These are phyloP conservation scores for Malurus alboscapulatus DNA, from an alignment of 2,113 vertebrate genomes.

Conservation along the genomic window DNA sequence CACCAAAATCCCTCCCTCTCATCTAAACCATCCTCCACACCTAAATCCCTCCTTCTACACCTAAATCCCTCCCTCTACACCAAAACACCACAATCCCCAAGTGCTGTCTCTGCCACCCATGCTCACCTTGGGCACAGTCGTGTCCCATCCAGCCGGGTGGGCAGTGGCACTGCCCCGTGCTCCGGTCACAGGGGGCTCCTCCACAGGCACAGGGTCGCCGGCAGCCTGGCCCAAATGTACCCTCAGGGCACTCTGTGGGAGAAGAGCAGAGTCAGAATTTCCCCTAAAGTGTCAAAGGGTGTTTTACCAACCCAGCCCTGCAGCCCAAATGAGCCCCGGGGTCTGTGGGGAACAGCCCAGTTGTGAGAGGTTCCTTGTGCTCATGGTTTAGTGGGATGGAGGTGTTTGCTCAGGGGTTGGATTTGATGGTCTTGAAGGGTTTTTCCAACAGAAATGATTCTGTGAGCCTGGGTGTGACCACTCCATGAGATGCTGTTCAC, in stretches of 20 bases:
- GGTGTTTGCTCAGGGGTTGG: background rate
- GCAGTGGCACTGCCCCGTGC: conserved; percentile 82
- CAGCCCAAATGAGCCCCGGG: background rate
- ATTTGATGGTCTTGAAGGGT: background rate
- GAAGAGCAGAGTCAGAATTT: background rate
- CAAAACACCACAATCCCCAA: rapidly evolving
- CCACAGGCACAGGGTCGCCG: conserved; percentile 78
- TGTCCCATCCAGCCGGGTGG: conserved; percentile 76
- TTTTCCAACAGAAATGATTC: background rate
- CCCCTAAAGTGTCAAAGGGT: rapidly evolving
- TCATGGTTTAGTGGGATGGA: rapidly evolving
- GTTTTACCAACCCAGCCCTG: rapidly evolving
- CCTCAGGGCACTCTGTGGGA: conserved; percentile 78
- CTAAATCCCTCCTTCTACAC: background rate
- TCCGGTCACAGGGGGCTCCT: conserved; percentile 77
- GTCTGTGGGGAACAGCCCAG: background rate
- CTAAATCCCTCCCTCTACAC: background rate
- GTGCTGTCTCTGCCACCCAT: rapidly evolving
- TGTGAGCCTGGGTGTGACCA: background rate
- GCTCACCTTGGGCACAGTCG: conserved; percentile 85
- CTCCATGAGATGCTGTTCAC: too few species aligned
- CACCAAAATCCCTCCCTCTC: background rate
- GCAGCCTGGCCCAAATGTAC: conserved; percentile 83
- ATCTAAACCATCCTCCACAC: background rate
- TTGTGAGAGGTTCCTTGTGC: background rate